Percentiles rank a stretch among this genome's conserved stretches.
These are phyloP conservation scores for Carduelis carduelis DNA, from an alignment of 2,797 vertebrate species.

Conservation along the genomic window DNA sequence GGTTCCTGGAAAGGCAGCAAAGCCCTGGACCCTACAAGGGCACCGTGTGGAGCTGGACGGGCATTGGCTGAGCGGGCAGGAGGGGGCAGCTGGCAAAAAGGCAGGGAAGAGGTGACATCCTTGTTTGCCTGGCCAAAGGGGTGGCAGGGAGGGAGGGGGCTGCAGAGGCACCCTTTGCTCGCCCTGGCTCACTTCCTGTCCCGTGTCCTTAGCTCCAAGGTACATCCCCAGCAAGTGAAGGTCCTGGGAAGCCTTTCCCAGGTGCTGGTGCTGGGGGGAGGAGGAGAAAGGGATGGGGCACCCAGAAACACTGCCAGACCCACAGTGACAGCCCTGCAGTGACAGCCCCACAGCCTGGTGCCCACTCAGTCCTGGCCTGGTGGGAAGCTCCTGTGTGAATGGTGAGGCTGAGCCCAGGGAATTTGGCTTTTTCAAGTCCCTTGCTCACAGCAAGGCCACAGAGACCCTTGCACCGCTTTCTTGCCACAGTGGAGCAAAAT, in stretches of 20 bases:
- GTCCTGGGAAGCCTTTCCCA: not conserved
- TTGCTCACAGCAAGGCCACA: not conserved
- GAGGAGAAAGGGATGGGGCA: not conserved
- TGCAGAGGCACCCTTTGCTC: not conserved
- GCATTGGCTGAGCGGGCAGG: conserved; percentile 41
- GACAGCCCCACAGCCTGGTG: not conserved
- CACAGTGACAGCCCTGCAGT: not conserved
- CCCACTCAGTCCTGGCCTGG: not conserved
- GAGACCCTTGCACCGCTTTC: not conserved
- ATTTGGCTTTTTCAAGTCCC: not conserved
- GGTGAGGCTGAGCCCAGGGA: accelerated
- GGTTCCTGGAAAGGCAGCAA: conserved; percentile 48
- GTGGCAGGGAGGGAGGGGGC: not conserved
- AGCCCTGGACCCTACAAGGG: conserved; percentile 61
- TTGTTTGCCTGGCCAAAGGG: not conserved
- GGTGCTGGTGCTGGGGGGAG: accelerated
- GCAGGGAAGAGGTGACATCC: conserved; percentile 18
- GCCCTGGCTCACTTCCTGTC: not conserved
- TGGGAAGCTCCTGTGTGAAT: accelerated
- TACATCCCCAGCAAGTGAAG: not conserved
- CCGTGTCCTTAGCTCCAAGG: not conserved
- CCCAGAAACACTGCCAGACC: too few relatives aligned
- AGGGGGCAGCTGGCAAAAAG: conserved; percentile 20
- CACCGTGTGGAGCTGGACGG: not conserved
- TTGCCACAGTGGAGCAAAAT: accelerated